These are phyloP conservation scores for Cheracebus regulus DNA, from an alignment of 2,797 vertebrate species.

Conservation along the genomic window DNA sequence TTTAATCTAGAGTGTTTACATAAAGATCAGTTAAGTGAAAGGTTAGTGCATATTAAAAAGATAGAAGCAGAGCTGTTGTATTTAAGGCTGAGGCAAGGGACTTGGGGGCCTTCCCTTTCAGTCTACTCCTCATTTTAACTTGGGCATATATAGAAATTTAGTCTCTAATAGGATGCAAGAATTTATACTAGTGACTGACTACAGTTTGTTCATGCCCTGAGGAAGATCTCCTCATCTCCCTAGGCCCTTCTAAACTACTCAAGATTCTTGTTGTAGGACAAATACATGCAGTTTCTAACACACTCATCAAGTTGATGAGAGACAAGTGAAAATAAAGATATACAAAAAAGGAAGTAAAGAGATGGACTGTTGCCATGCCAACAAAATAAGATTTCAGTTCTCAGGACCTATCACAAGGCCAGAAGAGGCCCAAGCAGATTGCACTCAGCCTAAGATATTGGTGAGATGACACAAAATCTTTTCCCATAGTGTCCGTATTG, in stretches of 20 bases:
- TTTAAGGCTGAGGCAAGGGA: background rate
- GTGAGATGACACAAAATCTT: background rate
- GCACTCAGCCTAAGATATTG: background rate
- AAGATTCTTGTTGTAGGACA: background rate
- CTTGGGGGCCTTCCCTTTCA: background rate
- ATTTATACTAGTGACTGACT: background rate
- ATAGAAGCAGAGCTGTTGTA: background rate
- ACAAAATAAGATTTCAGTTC: constrained; percentile 14
- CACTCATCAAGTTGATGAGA: background rate
- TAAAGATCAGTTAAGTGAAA: background rate
- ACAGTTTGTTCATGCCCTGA: background rate
- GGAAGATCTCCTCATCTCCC: background rate
- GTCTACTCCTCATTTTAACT: background rate
- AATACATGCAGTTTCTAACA: background rate
- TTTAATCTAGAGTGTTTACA: background rate
- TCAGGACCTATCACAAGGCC: background rate
- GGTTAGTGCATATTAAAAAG: background rate
- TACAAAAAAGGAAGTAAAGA: background rate
- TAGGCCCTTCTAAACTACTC: background rate
- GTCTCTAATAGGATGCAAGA: background rate
- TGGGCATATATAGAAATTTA: background rate
- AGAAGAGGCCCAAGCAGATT: background rate
- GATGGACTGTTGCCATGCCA: background rate
- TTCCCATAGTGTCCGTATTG: background rate
- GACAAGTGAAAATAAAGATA: background rate